phyloP scores from a whole-genome alignment of 2,113 vertebrate species.

The Microtus pennsylvanicus region DNA sequence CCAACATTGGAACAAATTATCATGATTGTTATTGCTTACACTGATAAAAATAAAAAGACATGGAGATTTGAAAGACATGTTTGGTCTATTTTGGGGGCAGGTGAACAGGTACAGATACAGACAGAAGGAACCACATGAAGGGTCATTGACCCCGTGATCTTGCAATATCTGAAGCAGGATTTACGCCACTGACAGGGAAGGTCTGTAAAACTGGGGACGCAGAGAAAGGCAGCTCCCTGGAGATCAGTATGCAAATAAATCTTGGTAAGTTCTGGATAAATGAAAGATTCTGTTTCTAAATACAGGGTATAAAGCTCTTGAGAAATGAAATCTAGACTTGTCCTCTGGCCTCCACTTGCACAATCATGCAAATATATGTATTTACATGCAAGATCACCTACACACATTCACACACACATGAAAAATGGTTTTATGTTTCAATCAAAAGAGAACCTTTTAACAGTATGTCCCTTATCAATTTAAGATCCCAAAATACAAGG shows the following conservation, averaged over 20 bases:
- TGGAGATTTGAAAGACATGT: background rate
- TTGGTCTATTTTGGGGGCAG: background rate
- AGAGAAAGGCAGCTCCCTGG: background rate
- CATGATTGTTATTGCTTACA: background rate
- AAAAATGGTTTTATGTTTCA: background rate
- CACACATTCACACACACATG: no score
- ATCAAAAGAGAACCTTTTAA: background rate
- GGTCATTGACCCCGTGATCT: background rate
- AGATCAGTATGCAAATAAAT: background rate
- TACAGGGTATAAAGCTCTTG: background rate
- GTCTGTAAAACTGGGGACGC: rapidly evolving
- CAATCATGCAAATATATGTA: background rate
- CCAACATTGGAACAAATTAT: background rate
- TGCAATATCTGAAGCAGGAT: background rate
- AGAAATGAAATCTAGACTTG: background rate
- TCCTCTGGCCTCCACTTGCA: background rate
- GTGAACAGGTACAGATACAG: background rate
- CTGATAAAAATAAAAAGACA: background rate
- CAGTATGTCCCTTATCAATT: background rate
- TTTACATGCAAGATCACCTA: no score
- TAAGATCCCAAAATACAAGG: background rate
- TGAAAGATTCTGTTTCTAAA: background rate
- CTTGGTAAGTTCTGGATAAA: no score
- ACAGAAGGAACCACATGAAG: background rate
- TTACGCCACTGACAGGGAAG: background rate